Base-by-base conservation (phyloP, 2,888 invertebrate genomes). In the Hyppa rectilinea region DNA sequence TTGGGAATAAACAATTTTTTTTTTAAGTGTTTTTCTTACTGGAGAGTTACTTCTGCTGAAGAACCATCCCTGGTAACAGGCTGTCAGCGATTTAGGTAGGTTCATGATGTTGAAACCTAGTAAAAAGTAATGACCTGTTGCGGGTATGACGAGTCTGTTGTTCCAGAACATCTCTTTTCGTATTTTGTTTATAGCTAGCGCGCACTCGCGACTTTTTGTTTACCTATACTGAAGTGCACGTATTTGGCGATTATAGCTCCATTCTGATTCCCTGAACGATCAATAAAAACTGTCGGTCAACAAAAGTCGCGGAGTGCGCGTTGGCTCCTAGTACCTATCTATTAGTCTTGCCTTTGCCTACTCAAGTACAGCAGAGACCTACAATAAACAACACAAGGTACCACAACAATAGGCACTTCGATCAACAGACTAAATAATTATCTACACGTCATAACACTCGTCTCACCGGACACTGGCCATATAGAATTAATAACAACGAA, bases 321-420 rank as follows among this genome's bases (percentile, higher is more conserved):
- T n/a, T n/a, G n/a, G n/a, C n/a, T n/a, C n/a, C n/a, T n/a, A n/a
- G n/a, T n/a, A n/a, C n/a, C n/a, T 69, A 20, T 23, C 40, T 20
- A 47, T 14, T 6, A 4, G 12, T 17, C 23, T 14, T 26, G 14
- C 14, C 31, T n/a, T 56, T 36, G 26, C 23, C 17, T 36, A 20
- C 7, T 50, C 2, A 20, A 43, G 20, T 23, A 14, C 20, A 36
- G 5, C 20, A 49, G n/a, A 26, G 34, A 70, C 26, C 58, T 9
- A 26, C 29, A 23, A 29, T 23, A 53, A 53, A 63, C 38, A 53
- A 72, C 4, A 5, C 10, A 20, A 40, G 34, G 26, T 40, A 9
- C 9, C 12, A 52, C 20, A 61, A 52, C 29, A 45, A 72, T 63
- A 63, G 62, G 52, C 38, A 53, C 26, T 71, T 53, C 12, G 36